Evolutionary conservation across 2,113 vertebrate species (phyloP).

Genomic region (Axis porcinus): DNA sequence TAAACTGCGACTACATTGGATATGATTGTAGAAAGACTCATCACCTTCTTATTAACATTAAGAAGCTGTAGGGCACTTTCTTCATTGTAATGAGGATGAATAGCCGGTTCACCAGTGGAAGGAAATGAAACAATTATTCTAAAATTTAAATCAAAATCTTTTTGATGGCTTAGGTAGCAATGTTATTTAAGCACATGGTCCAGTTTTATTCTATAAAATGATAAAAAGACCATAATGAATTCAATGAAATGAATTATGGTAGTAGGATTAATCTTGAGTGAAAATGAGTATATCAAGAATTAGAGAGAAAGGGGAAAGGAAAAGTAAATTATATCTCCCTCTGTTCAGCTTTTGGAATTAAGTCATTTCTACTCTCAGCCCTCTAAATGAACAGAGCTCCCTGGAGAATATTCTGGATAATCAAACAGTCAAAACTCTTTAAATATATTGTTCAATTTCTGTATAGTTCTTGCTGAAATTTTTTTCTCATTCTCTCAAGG

Average conservation of each 20-base stretch:
- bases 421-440: not conserved
- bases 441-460: not conserved
- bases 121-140: not conserved
- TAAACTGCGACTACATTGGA: not conserved
- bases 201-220: not conserved
- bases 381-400: not conserved
- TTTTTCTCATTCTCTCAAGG: not conserved
- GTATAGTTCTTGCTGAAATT: not conserved
- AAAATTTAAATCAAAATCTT: not conserved
- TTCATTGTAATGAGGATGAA: not conserved
- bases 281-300: not conserved
- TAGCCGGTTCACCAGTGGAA: not conserved
- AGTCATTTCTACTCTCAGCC: not conserved
- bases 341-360: not conserved
- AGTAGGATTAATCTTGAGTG: not conserved
- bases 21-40: not conserved
- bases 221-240: not conserved
- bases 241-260: not conserved
- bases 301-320: not conserved
- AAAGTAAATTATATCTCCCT: not conserved
- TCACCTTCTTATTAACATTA: not conserved
- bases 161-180: not conserved
- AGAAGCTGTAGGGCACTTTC: not conserved
- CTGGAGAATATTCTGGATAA: not conserved
- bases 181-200: not conserved